Base-by-base conservation (phyloP, 2,113 vertebrate genomes). In the Orycteropus afer region DNA sequence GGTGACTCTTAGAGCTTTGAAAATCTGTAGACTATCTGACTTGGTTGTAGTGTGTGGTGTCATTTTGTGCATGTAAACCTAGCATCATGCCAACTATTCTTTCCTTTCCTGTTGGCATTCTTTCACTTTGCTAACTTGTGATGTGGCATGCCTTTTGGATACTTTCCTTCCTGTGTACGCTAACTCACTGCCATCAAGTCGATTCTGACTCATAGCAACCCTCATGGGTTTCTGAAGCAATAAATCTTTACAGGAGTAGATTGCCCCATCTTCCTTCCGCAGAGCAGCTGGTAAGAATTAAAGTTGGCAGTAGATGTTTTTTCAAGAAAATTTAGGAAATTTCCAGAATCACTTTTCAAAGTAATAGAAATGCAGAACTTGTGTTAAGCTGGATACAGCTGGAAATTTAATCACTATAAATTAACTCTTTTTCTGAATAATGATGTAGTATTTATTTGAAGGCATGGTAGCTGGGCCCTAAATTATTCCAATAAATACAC, bases 281-380 rank as follows among this genome's bases (percentile, higher is more conserved):
- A n/a, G n/a, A n/a, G n/a, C n/a, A n/a, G n/a, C n/a, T n/a, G n/a
- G n/a, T 67, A 69, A 77, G 78, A 79, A 5, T 45, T 65, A 71
- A 78, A 91, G 57, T 63, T 96, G 74, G 0, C 65, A 53, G 40
- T 81, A 49, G 9, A 29, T 89, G 0, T 86, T 93, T 92, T 92
- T 32, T 93, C 42, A 63, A 12, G 32, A 88, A 96, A 89, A 65
- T 63, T 32, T 5, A 79, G 45, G 83, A 18, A 88, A 11, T 0
- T 96, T 95, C 81, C 40, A n/a, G 10, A 34, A 25, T 87, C n/a
- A 91, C 27, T 89, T 86, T 95, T 86, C 20, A 90, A 94, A 32
- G 61, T 57, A 86, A 49, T 71, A 77, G 34, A 95, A 92, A 45
- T 69, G 20, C 40, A 88, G 55, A 80, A 63, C 23, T 93, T 91